Conservation (phyloP, 2,113 vertebrate species). For the Pholis gunnellus region DNA sequence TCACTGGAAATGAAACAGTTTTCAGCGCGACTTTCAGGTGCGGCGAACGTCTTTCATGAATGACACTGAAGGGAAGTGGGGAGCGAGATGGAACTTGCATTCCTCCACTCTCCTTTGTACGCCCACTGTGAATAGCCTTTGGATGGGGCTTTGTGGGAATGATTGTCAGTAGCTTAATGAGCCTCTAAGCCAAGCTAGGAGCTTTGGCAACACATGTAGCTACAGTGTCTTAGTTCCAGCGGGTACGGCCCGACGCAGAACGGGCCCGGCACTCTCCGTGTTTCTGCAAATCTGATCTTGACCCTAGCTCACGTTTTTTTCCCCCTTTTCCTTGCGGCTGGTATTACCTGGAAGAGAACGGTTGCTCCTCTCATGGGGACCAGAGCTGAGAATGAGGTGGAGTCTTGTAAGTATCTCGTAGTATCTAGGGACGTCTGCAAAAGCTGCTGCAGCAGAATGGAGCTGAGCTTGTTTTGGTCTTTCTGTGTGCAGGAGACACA, state of each 20-base stretch:
- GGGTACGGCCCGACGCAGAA: slow-evolving; percentile 42
- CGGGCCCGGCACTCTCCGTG: slow-evolving; percentile 17
- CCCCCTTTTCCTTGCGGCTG: slow-evolving; percentile 33
- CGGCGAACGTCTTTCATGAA: slow-evolving; percentile 41
- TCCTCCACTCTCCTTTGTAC: slow-evolving; percentile 78
- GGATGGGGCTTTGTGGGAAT: slow-evolving; percentile 83
- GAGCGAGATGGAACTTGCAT: slow-evolving; percentile 67
- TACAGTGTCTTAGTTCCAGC: slow-evolving; percentile 61
- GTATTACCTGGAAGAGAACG: slow-evolving; percentile 54
- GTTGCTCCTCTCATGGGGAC: slow-evolving; percentile 49
- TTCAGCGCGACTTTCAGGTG: slow-evolving; percentile 64
- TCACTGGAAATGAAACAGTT: slow-evolving; percentile 45
- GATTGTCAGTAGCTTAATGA: slow-evolving; percentile 88
- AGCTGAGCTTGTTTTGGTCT: slow-evolving; percentile 42
- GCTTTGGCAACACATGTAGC: slow-evolving; percentile 84
- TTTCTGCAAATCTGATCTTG: slow-evolving; percentile 18
- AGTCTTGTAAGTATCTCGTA: slow-evolving; percentile 70
- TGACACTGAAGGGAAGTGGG: slow-evolving; percentile 11
- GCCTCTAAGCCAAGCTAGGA: slow-evolving; percentile 80
- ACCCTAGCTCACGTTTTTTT: not conserved
- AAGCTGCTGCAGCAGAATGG: slow-evolving; percentile 41
- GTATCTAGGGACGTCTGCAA: slow-evolving; percentile 17
- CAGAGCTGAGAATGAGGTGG: slow-evolving; percentile 47
- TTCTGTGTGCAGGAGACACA: slow-evolving; percentile 25
- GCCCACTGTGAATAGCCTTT: slow-evolving; percentile 81